phyloP scores from a whole-genome alignment of 2,888 invertebrate species.

The Cepaea hortensis region DNA sequence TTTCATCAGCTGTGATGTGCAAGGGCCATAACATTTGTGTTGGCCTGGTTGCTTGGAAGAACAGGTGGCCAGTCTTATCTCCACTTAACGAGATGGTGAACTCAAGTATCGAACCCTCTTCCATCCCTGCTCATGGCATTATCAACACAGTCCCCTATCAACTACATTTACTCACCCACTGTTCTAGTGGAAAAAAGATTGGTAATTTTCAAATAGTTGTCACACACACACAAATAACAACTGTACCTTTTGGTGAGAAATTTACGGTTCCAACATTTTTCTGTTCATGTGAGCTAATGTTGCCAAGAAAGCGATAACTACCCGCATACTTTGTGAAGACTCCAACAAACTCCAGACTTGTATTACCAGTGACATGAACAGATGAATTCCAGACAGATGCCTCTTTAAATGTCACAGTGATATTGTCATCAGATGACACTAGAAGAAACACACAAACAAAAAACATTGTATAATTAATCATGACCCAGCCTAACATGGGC shows the following conservation, averaged over 20 bases:
- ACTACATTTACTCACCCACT: too few relatives aligned
- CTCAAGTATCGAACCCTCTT: too few relatives aligned
- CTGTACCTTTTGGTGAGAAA: slow-evolving; percentile 37
- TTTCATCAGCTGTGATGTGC: too few relatives aligned
- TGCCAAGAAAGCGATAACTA: slow-evolving; percentile 26
- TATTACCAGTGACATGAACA: slow-evolving; percentile 23
- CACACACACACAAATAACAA: too few relatives aligned
- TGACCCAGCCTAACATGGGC: background rate
- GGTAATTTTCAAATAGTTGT: too few relatives aligned
- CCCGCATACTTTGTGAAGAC: background rate
- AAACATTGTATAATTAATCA: background rate
- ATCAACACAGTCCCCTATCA: too few relatives aligned
- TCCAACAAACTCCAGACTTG: slow-evolving; percentile 33
- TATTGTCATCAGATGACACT: slow-evolving; percentile 29
- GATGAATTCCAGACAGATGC: slow-evolving; percentile 8
- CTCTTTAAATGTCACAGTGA: slow-evolving; percentile 28
- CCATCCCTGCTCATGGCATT: too few relatives aligned
- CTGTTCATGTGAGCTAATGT: slow-evolving; percentile 35
- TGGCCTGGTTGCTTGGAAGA: too few relatives aligned
- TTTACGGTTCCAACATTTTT: slow-evolving; percentile 25
- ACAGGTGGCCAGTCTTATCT: too few relatives aligned
- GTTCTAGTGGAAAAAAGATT: too few relatives aligned
- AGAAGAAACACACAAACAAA: background rate
- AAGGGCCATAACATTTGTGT: too few relatives aligned
- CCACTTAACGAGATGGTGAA: too few relatives aligned